Evolutionary conservation across 2,888 invertebrate species (phyloP).

Genomic region (Drosophila flavopinicola): DNA sequence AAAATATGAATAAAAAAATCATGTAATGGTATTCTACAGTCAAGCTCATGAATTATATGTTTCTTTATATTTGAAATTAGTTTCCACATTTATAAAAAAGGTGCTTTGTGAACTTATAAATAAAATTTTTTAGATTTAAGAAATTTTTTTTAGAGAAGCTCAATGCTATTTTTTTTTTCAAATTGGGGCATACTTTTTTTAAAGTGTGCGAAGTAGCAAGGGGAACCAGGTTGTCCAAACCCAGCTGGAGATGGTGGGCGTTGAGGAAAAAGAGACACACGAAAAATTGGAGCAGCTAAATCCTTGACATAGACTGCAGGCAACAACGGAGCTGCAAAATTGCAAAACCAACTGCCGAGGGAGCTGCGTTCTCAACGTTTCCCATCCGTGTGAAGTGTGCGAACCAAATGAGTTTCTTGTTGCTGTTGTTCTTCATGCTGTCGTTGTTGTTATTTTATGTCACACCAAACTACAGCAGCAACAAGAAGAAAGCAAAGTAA

Average conservation of each 20-base stretch:
- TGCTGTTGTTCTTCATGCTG: constrained; percentile 8
- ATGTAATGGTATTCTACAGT: too few relatives aligned
- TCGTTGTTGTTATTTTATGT: constrained; percentile 31
- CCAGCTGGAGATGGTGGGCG: not conserved
- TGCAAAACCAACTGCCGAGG: constrained; percentile 31
- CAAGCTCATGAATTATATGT: too few relatives aligned
- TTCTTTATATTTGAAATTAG: too few relatives aligned
- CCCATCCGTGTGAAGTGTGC: constrained; percentile 53
- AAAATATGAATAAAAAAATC: too few relatives aligned
- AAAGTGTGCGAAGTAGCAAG: constrained; percentile 8
- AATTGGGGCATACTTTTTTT: too few relatives aligned
- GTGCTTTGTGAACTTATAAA: too few relatives aligned
- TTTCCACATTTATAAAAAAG: too few relatives aligned
- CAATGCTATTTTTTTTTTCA: too few relatives aligned
- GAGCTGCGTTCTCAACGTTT: constrained; percentile 13
- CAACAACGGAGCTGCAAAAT: constrained; percentile 42
- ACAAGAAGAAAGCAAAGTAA: constrained; percentile 8
- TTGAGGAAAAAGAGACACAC: not conserved
- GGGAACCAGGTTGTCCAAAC: constrained; percentile 28
- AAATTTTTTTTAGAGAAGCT: too few relatives aligned
- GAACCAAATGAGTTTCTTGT: constrained; percentile 63
- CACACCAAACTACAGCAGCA: constrained; percentile 33
- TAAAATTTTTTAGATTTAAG: too few relatives aligned
- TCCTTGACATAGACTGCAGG: constrained; percentile 64
- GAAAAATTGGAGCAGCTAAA: constrained; percentile 57